Evolutionary conservation across 2,797 vertebrate species (phyloP).

Genomic region (Natrix natrix): DNA sequence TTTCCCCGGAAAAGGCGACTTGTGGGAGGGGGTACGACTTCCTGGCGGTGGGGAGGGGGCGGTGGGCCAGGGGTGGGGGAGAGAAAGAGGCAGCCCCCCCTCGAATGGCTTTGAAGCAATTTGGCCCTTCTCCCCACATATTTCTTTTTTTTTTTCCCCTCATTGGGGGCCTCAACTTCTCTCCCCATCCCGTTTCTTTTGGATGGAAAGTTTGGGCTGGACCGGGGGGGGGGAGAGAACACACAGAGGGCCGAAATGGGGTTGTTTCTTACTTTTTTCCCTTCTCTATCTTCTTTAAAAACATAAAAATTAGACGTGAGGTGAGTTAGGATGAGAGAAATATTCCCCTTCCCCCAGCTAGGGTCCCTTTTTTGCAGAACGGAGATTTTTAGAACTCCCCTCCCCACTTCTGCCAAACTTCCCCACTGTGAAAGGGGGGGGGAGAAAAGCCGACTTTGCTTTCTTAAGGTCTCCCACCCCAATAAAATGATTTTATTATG

Average conservation of each 20-base stretch:
- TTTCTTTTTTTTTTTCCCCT: fast-evolving
- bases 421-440: neutral
- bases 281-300: too few relatives aligned
- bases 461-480: neutral
- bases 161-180: neutral
- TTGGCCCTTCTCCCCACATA: neutral
- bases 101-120: too few relatives aligned
- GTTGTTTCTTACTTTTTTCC: neutral
- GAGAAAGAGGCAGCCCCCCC: too few relatives aligned
- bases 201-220: neutral
- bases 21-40: neutral
- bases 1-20: neutral
- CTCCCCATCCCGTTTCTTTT: neutral
- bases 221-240: too few relatives aligned
- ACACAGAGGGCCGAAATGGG: neutral
- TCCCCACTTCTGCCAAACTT: neutral
- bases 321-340: neutral
- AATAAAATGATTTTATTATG: neutral
- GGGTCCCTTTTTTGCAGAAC: neutral
- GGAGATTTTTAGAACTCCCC: neutral
- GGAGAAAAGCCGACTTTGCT: neutral
- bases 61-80: conserved; percentile 24
- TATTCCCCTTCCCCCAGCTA: neutral
- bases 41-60: neutral
- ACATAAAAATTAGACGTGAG: neutral